Base-by-base conservation (phyloP, 2,797 vertebrate genomes). In the Graptemys geographica region DNA sequence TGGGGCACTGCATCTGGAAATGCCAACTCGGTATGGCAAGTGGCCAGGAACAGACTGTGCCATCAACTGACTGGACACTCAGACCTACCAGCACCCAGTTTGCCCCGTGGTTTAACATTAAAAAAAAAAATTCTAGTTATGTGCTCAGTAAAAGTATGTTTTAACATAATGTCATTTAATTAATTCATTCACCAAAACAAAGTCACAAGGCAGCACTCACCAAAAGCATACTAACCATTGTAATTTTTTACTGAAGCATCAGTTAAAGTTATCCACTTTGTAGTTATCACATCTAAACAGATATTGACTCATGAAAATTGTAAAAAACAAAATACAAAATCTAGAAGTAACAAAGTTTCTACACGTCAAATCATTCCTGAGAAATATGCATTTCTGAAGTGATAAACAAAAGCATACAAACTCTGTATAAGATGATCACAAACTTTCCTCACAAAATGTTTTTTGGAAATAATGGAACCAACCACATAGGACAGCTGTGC, bases 21-120 rank as follows among this genome's bases (percentile, higher is more conserved):
- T 81, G 96, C 93, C 16, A 0, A 96, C 93, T 96, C 92, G 94
- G 95, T 55, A 79, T 74, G 95, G 96, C 96, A 91, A 86, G n/a
- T 1, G 41, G 94, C 96, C 96, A 97, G 94, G 90, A 90, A 82
- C 94, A 86, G 86, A 94, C 92, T 69, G n/a, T 69, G n/a, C 8
- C n/a, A 37, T 19, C 65, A 72, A 41, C 69, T 23, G 21, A 27
- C 27, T 86, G 28, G 11, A 89, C 94, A 86, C n/a, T 86, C 88
- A 9, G 2, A 86, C 84, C 59, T 80, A 37, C 86, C 81, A 91
- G 88, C 6, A 83, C 91, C 55, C 79, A 86, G 84, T 55, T 94
- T 90, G 93, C 94, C 94, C 91, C 81, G 83, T 83, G 69, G 10
- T 41, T 37, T 72, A 83, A 84, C 57, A 79, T 0, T 37, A 10